These are phyloP conservation scores for Protaetia brevitarsis DNA, from an alignment of 1,140 invertebrate genomes.

Conservation along the genomic window DNA sequence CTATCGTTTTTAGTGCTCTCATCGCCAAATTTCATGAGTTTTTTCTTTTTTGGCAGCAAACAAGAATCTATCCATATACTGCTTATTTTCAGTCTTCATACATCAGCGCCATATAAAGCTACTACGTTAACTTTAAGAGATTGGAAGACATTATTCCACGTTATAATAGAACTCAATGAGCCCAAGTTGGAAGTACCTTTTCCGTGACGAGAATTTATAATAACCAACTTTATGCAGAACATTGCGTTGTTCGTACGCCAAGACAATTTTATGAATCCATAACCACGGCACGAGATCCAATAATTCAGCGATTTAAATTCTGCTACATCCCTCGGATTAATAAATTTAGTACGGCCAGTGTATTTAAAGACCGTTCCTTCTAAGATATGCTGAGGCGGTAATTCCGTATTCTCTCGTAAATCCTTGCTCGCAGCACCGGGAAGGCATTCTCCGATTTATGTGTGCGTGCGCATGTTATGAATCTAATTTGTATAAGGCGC, in stretches of 20 bases:
- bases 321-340: not conserved
- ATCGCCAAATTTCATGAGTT: no score
- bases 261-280: not conserved
- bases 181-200: no score
- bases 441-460: not conserved
- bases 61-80: no score
- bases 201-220: not conserved
- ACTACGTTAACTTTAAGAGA: no score
- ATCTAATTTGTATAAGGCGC: conserved; percentile 4
- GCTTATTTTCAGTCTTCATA: no score
- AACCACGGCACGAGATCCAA: not conserved
- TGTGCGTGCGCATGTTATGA: not conserved
- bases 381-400: not conserved
- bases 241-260: not conserved
- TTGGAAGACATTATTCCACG: no score
- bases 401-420: not conserved
- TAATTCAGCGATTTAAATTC: conserved; percentile 13
- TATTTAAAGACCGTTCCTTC: not conserved
- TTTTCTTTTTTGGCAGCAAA: no score
- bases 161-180: no score
- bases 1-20: no score
- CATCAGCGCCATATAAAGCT: no score
- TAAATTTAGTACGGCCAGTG: not conserved
- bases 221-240: not conserved
- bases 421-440: not conserved